Evolutionary conservation across 2,113 vertebrate species (phyloP).

Genomic region (Phodopus roborovskii): DNA sequence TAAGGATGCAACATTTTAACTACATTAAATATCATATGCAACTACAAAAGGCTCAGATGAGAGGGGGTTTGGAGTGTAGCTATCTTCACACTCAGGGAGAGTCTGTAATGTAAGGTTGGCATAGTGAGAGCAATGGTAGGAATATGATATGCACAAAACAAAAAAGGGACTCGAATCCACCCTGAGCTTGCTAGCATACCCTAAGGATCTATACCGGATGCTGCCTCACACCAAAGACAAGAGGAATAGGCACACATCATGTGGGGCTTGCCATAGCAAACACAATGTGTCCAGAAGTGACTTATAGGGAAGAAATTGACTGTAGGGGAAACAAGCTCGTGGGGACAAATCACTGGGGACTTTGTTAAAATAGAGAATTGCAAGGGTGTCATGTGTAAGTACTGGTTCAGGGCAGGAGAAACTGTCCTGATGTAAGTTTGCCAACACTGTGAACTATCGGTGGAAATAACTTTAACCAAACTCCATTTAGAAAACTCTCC

Average conservation of each 20-base stretch:
- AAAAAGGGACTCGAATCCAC: accelerated
- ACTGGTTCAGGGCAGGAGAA: not conserved
- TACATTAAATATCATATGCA: not conserved
- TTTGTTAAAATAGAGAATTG: not conserved
- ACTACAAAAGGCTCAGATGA: not conserved
- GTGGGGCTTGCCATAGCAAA: too few species aligned
- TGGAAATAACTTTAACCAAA: slow-evolving; percentile 9
- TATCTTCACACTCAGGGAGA: not conserved
- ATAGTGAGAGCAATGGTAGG: accelerated
- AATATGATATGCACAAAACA: not conserved
- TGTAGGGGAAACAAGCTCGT: not conserved
- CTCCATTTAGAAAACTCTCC: not conserved
- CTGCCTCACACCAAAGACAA: accelerated
- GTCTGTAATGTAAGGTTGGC: not conserved
- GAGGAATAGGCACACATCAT: accelerated
- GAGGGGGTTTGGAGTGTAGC: not conserved
- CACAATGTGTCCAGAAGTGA: accelerated
- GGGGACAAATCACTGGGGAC: not conserved
- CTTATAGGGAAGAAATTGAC: not conserved
- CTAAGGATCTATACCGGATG: accelerated
- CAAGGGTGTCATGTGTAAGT: accelerated
- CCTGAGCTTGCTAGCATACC: not conserved
- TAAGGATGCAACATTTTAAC: not conserved
- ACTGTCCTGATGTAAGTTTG: not conserved
- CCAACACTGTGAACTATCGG: not conserved